These are phyloP conservation scores for Pycnonotus jocosus DNA, from an alignment of 2,113 vertebrate species.

Conservation along the genomic window DNA sequence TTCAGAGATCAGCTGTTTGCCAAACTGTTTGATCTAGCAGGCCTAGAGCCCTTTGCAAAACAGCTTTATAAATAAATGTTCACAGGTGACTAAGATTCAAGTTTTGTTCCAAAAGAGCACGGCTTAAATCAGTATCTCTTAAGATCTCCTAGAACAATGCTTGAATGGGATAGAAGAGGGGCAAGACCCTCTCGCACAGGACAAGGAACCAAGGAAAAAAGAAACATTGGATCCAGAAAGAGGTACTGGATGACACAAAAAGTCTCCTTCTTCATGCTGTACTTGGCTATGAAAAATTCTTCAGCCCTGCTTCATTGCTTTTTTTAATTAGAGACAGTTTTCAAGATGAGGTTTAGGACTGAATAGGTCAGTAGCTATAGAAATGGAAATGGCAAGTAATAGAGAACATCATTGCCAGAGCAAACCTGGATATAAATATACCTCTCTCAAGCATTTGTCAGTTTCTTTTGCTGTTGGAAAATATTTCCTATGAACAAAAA, in stretches of 20 bases:
- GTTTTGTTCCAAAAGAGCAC: background rate
- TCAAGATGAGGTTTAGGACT: background rate
- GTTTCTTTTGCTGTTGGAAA: constrained; percentile 56
- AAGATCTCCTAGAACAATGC: background rate
- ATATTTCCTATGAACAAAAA: constrained; percentile 63
- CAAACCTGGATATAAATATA: constrained; percentile 54
- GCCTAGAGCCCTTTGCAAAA: background rate
- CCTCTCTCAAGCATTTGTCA: constrained; percentile 46
- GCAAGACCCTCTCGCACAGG: background rate
- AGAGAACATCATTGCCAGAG: constrained; percentile 24
- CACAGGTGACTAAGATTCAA: background rate
- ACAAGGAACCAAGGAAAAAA: background rate
- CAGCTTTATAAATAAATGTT: background rate
- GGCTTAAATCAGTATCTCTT: background rate
- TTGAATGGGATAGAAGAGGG: background rate
- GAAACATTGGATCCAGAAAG: background rate
- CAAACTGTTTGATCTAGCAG: background rate
- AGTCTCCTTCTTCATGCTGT: background rate
- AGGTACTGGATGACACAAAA: background rate
- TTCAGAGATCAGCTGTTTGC: background rate
- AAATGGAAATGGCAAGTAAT: constrained; percentile 58
- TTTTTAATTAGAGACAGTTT: background rate
- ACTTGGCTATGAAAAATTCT: background rate
- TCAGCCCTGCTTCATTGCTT: background rate
- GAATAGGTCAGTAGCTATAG: constrained; percentile 36